phyloP scores from a whole-genome alignment of 2,888 invertebrate genomes.

The Leistus spinibarbis region DNA sequence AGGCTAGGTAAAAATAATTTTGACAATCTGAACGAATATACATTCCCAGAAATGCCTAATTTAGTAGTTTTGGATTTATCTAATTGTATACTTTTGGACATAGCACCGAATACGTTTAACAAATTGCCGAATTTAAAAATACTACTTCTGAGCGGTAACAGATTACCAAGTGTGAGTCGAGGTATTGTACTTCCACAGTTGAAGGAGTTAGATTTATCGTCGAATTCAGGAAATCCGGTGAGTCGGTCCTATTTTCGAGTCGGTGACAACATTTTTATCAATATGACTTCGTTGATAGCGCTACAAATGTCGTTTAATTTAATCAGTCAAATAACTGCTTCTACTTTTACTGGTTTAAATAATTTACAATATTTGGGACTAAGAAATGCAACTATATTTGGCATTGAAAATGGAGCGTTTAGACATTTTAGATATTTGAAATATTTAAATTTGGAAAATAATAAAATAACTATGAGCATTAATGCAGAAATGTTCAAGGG shows the following conservation, averaged over 20 bases:
- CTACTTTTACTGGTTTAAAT: slow-evolving; percentile 60
- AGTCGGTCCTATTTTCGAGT: slow-evolving; percentile 62
- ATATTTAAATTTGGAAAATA: slow-evolving; percentile 63
- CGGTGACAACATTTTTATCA: slow-evolving; percentile 58
- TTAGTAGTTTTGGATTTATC: slow-evolving; percentile 64
- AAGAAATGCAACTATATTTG: slow-evolving; percentile 61
- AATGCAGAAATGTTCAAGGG: slow-evolving; percentile 59
- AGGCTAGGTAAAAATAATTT: slow-evolving; percentile 63
- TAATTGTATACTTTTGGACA: slow-evolving; percentile 59
- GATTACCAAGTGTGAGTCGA: slow-evolving; percentile 61
- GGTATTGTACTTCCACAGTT: slow-evolving; percentile 61
- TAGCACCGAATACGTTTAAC: slow-evolving; percentile 60
- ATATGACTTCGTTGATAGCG: slow-evolving; percentile 58
- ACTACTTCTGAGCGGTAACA: slow-evolving; percentile 61
- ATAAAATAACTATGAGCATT: slow-evolving; percentile 53
- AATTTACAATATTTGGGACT: slow-evolving; percentile 60
- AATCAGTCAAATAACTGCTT: slow-evolving; percentile 60
- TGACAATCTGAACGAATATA: slow-evolving; percentile 58
- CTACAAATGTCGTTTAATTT: slow-evolving; percentile 63
- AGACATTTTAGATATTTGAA: slow-evolving; percentile 56
- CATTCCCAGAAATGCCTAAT: slow-evolving; percentile 63
- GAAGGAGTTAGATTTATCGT: slow-evolving; percentile 60
- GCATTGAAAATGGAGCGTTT: slow-evolving; percentile 60
- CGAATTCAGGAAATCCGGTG: slow-evolving; percentile 58
- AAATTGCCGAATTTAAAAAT: slow-evolving; percentile 62